Base-by-base conservation (phyloP, 2,888 invertebrate genomes). In the Tolmerus cingulatus region DNA sequence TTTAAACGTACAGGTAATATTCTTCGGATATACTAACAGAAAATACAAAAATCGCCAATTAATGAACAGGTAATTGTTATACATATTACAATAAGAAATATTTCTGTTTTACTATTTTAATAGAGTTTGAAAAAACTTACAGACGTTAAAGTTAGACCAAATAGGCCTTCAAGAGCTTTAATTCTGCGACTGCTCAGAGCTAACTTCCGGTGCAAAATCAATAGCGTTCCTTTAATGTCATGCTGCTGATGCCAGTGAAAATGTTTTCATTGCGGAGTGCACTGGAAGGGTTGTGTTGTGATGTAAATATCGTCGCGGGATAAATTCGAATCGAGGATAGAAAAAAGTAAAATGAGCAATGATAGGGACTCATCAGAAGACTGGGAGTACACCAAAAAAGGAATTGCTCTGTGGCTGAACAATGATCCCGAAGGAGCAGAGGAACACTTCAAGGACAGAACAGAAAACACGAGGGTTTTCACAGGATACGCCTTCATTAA, bases 381-480 rank as follows among this genome's bases (percentile, higher is more conserved):
- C 77, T 88, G 87, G 85, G 88, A 89, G 57, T 89, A 89, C 78
- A 87, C 88, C 14, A 89, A 89, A 76, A 37, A 87, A 27, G 89
- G 89, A 16, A 88, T 89, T 76, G 76, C 51, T 30, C 23, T 89
- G 19, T 89, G 89, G 89, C 34, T 89, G 16, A 89, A 89, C 82
- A 89, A 89, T 88, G 81, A 88, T 79, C 88, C 89, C 23, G 81
- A 87, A 3, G 76, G 78, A n/a, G 88, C 89, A 5, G 88, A 89
- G 82, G 78, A 46, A 66, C 88, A 88, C 76, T 89, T 89, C 74
- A 88, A 88, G 84, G 76, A 16, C 12, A 85, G 74, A 85, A 51
- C 57, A 34, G 87, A 88, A 16, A 87, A 87, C 34, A 89, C 86
- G 40, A 57, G 74, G 78, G 66, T 89, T 19, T 88, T 86, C n/a